Evolutionary conservation across 2,888 invertebrate genomes (phyloP), one percentile per base, ranked within the genome.

Genomic region (Oscheius sp.): DNA sequence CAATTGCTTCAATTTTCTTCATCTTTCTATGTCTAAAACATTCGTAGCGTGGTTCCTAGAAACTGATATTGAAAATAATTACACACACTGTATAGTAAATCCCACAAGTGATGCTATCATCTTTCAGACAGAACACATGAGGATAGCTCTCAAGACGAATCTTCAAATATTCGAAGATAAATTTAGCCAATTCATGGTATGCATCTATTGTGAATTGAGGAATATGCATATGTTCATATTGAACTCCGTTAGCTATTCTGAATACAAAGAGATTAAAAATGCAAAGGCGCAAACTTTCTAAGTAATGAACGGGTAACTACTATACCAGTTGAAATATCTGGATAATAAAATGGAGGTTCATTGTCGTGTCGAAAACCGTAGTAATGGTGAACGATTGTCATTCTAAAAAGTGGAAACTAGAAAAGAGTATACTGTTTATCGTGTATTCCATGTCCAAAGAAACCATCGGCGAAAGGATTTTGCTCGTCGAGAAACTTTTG

Each of bases 311-410:
- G 17, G 9, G 69, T 67, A 24, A 72, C 12, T 2, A 70, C 54
- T 6, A 67, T 32, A 12, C 94, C 94, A 36, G 93, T 91, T 1
- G 91, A 91, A 69, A 92, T 89, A 87, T 93, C 91, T 0, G 94
- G 94, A 87, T 92, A 94, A 72, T 91, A 90, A 84, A 94, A 92
- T 77, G 72, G 71, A 2, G 90, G 90, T 36, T 90, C 90, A 32
- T 91, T 90, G 74, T 67, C 54, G 20, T 57, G 8, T 22, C 51
- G 26, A 22, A 36, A 51, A 20, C 65, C 65, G 22, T 54, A 56
- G 32, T 93, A 94, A 87, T 95, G 95, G 88, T 95, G 95, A 76
- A 94, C 93, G 72, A 95, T 94, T 1, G 93, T 93, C 0, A 94
- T 91, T 82, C 92, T 91, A 20, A 41, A 36, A 36, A 9, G 36